phyloP scores from a whole-genome alignment of 2,113 vertebrate genomes.

The Cyprinodon brontotheroides region DNA sequence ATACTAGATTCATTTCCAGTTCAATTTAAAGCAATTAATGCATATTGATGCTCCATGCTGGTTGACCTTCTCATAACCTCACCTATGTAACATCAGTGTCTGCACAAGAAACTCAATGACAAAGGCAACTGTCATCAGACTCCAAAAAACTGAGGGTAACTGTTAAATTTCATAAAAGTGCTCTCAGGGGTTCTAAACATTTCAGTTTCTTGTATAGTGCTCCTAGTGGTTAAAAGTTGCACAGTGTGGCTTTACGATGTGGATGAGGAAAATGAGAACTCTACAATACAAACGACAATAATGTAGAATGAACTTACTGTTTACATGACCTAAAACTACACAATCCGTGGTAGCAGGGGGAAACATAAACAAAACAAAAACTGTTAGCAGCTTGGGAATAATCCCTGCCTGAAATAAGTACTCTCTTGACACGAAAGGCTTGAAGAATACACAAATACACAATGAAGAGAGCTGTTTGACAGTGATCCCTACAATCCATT shows the following conservation, averaged over 20 bases:
- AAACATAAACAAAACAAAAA: slow-evolving; percentile 58
- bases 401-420: slow-evolving; percentile 31
- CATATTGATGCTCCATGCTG: too few species aligned
- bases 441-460: slow-evolving; percentile 27
- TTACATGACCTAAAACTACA: slow-evolving; percentile 78
- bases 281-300: slow-evolving; percentile 41
- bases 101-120: too few species aligned
- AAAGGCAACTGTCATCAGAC: too few species aligned
- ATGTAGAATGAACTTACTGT: slow-evolving; percentile 77
- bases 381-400: slow-evolving; percentile 55
- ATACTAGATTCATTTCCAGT: too few species aligned
- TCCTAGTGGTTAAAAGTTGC: too few species aligned
- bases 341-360: slow-evolving; percentile 67
- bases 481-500: slow-evolving; percentile 15
- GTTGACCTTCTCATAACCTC: too few species aligned
- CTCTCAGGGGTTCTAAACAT: too few species aligned
- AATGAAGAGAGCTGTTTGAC: slow-evolving; percentile 23
- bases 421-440: slow-evolving; percentile 17
- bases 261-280: slow-evolving; percentile 33
- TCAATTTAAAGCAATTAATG: too few species aligned
- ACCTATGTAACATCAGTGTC: too few species aligned
- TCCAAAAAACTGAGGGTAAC: too few species aligned
- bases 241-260: neutral
- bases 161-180: too few species aligned
- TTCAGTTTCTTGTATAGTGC: too few species aligned